Percentiles rank a stretch among this genome's conserved stretches.
Conservation (phyloP, 1,140 invertebrate genomes). For the Thaumetopoea pityocampa region DNA sequence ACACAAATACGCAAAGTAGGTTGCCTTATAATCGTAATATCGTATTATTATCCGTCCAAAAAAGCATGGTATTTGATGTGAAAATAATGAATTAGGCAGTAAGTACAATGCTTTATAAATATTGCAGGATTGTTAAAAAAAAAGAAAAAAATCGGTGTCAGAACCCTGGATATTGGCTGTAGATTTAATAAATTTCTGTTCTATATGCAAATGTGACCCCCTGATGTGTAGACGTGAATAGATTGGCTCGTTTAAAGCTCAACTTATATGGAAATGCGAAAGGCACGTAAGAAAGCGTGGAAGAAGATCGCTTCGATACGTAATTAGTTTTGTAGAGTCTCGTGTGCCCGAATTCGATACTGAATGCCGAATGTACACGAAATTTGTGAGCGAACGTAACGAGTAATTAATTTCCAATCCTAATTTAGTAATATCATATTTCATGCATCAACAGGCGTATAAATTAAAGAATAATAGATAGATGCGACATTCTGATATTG, state of each 20-base stretch:
- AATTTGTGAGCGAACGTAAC: constrained; percentile 32
- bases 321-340: constrained; percentile 70
- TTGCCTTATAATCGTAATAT: too few relatives aligned
- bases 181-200: constrained; percentile 76
- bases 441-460: constrained; percentile 24
- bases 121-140: constrained; percentile 53
- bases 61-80: too few relatives aligned
- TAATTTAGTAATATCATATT: constrained; percentile 37
- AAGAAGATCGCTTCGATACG: constrained; percentile 68
- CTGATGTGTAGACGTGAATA: constrained; percentile 76
- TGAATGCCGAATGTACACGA: constrained; percentile 41
- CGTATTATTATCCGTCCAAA: too few relatives aligned
- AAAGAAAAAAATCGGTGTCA: constrained; percentile 70
- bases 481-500: constrained; percentile 23
- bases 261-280: constrained; percentile 75
- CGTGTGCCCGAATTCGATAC: constrained; percentile 51
- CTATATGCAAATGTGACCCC: constrained; percentile 74
- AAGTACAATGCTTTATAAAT: constrained; percentile 58
- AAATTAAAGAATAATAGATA: too few relatives aligned
- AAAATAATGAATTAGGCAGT: too few relatives aligned
- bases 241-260: constrained; percentile 74
- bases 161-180: constrained; percentile 72
- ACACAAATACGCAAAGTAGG: too few relatives aligned
- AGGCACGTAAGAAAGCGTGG: constrained; percentile 71
- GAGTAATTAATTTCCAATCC: constrained; percentile 57